Conservation (phyloP, 2,888 invertebrate species). For the Ennomos erosarius region DNA sequence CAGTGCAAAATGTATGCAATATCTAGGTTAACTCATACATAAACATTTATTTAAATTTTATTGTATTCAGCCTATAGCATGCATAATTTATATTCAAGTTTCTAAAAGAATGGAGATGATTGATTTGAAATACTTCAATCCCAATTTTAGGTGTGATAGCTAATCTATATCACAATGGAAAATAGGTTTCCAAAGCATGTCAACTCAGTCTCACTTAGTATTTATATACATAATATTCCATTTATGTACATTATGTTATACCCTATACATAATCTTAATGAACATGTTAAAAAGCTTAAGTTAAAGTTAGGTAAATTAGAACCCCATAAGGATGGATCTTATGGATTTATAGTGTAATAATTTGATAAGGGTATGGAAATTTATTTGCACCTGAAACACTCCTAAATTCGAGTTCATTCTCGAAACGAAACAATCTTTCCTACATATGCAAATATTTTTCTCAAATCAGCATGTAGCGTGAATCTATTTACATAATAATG, state of each 20-base stretch:
- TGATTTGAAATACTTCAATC: no score
- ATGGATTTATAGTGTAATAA: no score
- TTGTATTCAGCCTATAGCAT: constrained; percentile 4
- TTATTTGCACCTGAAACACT: constrained; percentile 6
- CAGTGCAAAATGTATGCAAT: not conserved
- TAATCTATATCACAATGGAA: no score
- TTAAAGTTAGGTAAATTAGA: not conserved
- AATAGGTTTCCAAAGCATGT: no score
- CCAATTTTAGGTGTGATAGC: no score
- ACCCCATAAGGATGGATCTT: no score
- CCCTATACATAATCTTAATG: not conserved
- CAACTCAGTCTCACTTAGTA: no score
- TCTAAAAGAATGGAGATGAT: not conserved
- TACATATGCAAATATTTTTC: constrained; percentile 1
- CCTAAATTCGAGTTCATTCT: constrained; percentile 3
- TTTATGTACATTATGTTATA: no score
- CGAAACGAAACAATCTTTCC: constrained; percentile 3
- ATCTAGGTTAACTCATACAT: not conserved
- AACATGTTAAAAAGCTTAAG: constrained; percentile 1
- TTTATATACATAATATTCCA: no score
- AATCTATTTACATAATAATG: not conserved
- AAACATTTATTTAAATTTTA: not conserved
- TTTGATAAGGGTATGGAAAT: constrained; percentile 7
- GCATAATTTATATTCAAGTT: constrained; percentile 5
- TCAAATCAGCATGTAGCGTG: not conserved